These are phyloP conservation scores for Astropecten irregularis DNA, from an alignment of 53 echinoderm and acorn worm genomes.

Conservation along the genomic window DNA sequence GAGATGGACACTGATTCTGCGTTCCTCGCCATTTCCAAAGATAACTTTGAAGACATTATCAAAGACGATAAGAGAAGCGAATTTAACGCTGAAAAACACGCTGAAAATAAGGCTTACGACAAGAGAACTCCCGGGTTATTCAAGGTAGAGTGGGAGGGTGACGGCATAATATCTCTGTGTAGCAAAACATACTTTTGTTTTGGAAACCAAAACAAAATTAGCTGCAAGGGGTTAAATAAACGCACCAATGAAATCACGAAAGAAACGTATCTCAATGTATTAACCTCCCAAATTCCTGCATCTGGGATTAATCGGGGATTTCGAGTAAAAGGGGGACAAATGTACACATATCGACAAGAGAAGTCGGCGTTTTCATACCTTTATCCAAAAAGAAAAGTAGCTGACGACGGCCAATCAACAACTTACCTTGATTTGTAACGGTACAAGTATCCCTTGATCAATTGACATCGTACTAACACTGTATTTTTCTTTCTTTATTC, in stretches of 20 bases:
- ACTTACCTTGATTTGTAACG: conserved; percentile 8
- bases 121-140: conserved; percentile 67
- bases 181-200: conserved; percentile 76
- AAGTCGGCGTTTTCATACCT: not conserved
- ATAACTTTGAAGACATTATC: not conserved
- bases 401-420: conserved; percentile 4
- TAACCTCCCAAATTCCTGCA: not conserved
- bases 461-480: too few relatives aligned
- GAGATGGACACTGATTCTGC: conserved; percentile 22
- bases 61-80: conserved; percentile 2
- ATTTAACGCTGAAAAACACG: not conserved
- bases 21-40: conserved; percentile 2
- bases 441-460: too few relatives aligned
- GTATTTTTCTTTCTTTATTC: too few relatives aligned
- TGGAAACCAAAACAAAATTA: conserved; percentile 62
- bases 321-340: not conserved
- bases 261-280: conserved; percentile 22
- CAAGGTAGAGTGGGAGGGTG: conserved; percentile 66
- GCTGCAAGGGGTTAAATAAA: conserved; percentile 70
- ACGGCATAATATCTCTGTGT: conserved; percentile 33
- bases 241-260: conserved; percentile 59
- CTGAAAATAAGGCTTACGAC: conserved; percentile 33
- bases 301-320: not conserved
- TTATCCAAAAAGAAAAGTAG: not conserved
- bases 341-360: not conserved